Conservation (phyloP, 2,888 invertebrate species). For the Bimastos eiseni region DNA sequence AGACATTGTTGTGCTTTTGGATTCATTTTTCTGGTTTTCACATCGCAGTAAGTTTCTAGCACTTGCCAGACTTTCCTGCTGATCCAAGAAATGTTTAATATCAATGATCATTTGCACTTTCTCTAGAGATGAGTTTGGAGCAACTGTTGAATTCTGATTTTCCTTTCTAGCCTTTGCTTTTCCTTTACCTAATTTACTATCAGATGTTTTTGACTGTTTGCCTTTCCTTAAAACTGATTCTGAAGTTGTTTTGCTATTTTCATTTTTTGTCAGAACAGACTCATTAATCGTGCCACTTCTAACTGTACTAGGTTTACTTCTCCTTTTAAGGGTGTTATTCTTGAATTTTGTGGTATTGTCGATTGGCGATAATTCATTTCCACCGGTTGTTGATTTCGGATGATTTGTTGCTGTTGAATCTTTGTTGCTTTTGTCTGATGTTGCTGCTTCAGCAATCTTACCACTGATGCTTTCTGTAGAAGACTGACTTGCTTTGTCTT, state of each 20-base stretch:
- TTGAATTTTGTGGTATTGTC: neutral
- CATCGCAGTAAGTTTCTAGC: neutral
- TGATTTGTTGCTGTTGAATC: neutral
- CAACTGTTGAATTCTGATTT: neutral
- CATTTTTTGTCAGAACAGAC: neutral
- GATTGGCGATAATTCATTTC: neutral
- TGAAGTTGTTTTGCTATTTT: neutral
- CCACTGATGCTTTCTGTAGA: neutral
- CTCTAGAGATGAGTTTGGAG: neutral
- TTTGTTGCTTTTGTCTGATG: neutral
- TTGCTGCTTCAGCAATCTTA: slow-evolving; percentile 13
- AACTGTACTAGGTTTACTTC: too few species aligned
- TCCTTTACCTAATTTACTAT: neutral
- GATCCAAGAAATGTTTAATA: neutral
- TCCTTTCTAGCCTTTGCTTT: neutral
- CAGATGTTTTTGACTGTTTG: neutral
- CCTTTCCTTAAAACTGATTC: neutral
- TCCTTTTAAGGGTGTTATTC: too few species aligned
- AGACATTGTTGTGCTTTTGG: neutral
- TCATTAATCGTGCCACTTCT: neutral
- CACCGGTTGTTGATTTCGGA: neutral
- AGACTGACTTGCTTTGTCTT: neutral
- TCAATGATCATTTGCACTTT: neutral
- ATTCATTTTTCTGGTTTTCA: neutral
- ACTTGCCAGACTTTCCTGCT: neutral